Evolutionary conservation across 1,140 invertebrate species (phyloP).

Genomic region (Cyclargus thomasi): DNA sequence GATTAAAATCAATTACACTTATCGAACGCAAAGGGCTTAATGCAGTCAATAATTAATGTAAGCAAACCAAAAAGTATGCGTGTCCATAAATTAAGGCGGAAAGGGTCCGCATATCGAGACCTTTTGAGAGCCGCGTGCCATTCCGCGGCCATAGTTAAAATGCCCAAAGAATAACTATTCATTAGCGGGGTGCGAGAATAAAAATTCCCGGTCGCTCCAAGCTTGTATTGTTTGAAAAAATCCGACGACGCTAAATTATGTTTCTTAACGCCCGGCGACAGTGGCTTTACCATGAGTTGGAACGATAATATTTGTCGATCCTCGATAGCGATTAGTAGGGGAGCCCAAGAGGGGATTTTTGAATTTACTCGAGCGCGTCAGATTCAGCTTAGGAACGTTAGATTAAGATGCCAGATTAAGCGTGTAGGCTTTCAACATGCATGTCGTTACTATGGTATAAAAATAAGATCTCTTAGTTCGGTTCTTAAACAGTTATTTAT

Average conservation of each 20-base stretch:
- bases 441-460: too few species aligned
- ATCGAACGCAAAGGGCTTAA: constrained; percentile 29
- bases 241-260: constrained; percentile 64
- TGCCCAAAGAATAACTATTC: constrained; percentile 73
- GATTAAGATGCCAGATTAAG: too few species aligned
- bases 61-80: constrained; percentile 59
- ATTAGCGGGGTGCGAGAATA: constrained; percentile 73
- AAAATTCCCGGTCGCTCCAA: constrained; percentile 68
- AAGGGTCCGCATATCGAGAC: constrained; percentile 67
- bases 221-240: constrained; percentile 72
- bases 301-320: too few species aligned
- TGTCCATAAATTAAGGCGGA: constrained; percentile 69
- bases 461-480: too few species aligned
- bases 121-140: constrained; percentile 74
- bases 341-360: too few species aligned
- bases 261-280: constrained; percentile 35
- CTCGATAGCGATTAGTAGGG: too few species aligned
- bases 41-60: constrained; percentile 63
- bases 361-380: too few species aligned
- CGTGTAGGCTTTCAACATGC: too few species aligned
- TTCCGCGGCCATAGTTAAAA: constrained; percentile 73
- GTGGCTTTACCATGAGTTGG: too few species aligned
- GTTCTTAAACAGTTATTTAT: too few species aligned
- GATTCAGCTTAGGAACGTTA: too few species aligned
- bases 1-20: constrained; percentile 11